These are phyloP conservation scores for Ptychadena robeensis DNA, from an alignment of 2,797 vertebrate species.

Conservation along the genomic window DNA sequence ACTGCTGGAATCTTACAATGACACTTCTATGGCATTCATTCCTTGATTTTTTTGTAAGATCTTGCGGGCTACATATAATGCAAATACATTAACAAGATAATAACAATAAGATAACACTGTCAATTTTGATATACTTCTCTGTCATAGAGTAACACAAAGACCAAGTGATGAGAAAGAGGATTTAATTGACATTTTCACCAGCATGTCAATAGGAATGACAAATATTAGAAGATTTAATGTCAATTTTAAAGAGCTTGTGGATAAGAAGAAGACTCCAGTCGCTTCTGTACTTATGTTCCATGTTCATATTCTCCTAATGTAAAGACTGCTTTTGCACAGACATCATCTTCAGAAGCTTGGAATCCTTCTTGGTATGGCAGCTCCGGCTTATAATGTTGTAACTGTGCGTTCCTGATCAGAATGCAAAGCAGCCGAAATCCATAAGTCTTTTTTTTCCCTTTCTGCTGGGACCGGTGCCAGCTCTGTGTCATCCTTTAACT, in stretches of 20 bases:
- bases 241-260: background rate
- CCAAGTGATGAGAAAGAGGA: too few species aligned
- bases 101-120: too few species aligned
- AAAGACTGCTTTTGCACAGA: background rate
- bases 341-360: background rate
- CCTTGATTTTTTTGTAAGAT: too few species aligned
- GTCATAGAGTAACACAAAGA: too few species aligned
- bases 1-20: too few species aligned
- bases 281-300: background rate
- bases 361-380: conserved; percentile 29
- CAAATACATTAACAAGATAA: too few species aligned
- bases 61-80: too few species aligned
- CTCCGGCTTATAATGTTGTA: conserved; percentile 45
- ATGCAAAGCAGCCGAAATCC: conserved; percentile 54
- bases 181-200: too few species aligned
- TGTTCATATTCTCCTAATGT: conserved; percentile 6
- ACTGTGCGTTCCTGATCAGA: conserved; percentile 51
- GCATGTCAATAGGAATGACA: too few species aligned
- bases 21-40: too few species aligned
- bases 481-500: conserved; percentile 53
- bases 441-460: conserved; percentile 44
- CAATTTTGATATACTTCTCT: too few species aligned
- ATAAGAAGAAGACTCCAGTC: background rate
- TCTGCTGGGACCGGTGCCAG: conserved; percentile 48
- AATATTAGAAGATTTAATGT: too few species aligned